These are phyloP conservation scores for Camptogramma bilineatum DNA, from an alignment of 2,888 invertebrate genomes.

Conservation along the genomic window DNA sequence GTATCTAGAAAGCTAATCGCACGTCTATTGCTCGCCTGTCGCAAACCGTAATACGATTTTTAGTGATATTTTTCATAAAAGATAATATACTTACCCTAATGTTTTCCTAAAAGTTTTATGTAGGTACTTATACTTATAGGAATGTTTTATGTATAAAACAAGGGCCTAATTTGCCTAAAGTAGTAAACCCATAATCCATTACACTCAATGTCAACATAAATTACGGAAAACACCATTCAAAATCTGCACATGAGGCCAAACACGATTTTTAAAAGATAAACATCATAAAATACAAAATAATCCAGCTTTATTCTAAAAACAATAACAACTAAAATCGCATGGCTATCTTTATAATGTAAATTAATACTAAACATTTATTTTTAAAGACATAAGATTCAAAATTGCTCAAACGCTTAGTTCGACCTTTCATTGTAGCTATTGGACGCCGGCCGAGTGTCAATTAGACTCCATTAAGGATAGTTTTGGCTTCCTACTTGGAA, in stretches of 20 bases:
- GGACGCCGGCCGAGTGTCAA: slow-evolving; percentile 52
- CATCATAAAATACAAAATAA: neutral
- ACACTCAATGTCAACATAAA: neutral
- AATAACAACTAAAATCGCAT: too few relatives aligned
- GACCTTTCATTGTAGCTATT: slow-evolving; percentile 43
- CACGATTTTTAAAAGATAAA: too few relatives aligned
- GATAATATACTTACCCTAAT: too few relatives aligned
- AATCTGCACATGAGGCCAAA: neutral
- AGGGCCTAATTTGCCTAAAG: too few relatives aligned
- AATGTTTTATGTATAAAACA: too few relatives aligned
- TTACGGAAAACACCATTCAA: neutral
- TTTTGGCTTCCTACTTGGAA: slow-evolving; percentile 48
- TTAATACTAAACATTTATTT: slow-evolving; percentile 3
- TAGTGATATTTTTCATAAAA: too few relatives aligned
- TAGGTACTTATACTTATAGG: too few relatives aligned
- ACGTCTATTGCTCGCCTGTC: too few relatives aligned
- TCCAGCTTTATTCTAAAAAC: neutral
- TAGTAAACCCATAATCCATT: neutral
- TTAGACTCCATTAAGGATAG: slow-evolving; percentile 54
- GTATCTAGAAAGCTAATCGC: too few relatives aligned
- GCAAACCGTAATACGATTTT: too few relatives aligned
- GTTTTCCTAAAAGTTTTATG: too few relatives aligned
- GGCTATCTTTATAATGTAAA: neutral
- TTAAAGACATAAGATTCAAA: slow-evolving; percentile 3
- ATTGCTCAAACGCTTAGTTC: slow-evolving; percentile 6